phyloP scores from a whole-genome alignment of 2,888 invertebrate genomes.

The Exocentrus adspersus region DNA sequence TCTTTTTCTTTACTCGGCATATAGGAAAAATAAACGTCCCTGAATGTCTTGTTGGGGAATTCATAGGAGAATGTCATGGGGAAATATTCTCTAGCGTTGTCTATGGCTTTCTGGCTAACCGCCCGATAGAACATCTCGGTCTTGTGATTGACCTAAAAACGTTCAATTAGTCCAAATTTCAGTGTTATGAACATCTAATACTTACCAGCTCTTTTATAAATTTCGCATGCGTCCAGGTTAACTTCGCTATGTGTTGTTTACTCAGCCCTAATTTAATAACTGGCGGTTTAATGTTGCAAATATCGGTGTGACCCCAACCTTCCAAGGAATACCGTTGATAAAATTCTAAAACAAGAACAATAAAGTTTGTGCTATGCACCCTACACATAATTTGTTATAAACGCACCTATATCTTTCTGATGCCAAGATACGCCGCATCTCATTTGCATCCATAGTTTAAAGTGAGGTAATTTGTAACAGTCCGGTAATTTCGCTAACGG shows the following conservation, averaged over 20 bases:
- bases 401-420: constrained; percentile 47
- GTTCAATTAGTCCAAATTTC: constrained; percentile 12
- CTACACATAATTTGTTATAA: too few species aligned
- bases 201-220: constrained; percentile 41
- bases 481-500: constrained; percentile 60
- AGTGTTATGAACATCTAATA: neutral
- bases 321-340: constrained; percentile 25
- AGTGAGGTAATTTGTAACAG: constrained; percentile 58
- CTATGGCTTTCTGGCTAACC: constrained; percentile 51
- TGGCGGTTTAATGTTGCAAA: constrained; percentile 41
- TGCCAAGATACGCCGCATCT: constrained; percentile 54
- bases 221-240: constrained; percentile 53
- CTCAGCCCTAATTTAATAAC: constrained; percentile 43
- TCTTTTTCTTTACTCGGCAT: constrained; percentile 57
- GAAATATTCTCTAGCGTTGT: constrained; percentile 57
- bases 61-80: constrained; percentile 56
- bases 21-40: constrained; percentile 59
- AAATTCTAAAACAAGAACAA: constrained; percentile 31
- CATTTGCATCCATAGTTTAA: constrained; percentile 59
- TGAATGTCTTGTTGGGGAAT: constrained; percentile 54
- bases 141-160: constrained; percentile 34
- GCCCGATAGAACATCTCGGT: constrained; percentile 47
- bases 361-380: too few species aligned
- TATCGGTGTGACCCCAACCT: constrained; percentile 49
- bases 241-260: constrained; percentile 30